Base-by-base conservation (phyloP, 2,113 vertebrate species). In the Theristicus caerulescens region DNA sequence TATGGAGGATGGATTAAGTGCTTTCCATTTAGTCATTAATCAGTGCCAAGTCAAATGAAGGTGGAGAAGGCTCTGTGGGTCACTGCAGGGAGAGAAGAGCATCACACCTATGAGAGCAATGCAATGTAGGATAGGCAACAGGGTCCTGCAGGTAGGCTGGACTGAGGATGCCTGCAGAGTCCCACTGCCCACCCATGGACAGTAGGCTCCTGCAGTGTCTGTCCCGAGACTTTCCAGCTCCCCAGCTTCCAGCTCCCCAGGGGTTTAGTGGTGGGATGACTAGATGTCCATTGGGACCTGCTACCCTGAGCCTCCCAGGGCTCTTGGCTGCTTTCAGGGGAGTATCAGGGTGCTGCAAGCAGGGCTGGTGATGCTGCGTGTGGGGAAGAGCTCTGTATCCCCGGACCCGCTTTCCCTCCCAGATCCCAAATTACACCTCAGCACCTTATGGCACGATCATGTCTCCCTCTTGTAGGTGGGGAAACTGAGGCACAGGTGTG, bases 361-460 rank as follows among this genome's bases (percentile, higher is more conserved):
- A 79, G 38, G 17, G 42, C 34, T 59, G 80, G 15, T 47, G 51
- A 36, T 47, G 36, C 22, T 91, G 80, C 2, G 22, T 31, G 51
- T 42, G 51, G 42, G n/a, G 16, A 40, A n/a, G 29, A 65, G 27
- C 25, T 32, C 25, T 58, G 12, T 70, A 70, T 65, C 18, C 14
- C 27, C 1, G 1, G 29, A 42, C 9, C 26, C 0, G 0, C n/a
- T 71, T 84, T 58, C 36, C 34, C 9, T 57, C 11, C 15, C 25
- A 86, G 46, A 66, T 22, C 40, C 46, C 57, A 76, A 34, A 59
- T 42, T 13, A 16, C 24, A 65, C 17, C 31, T 49, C 77, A 51
- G 22, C 32, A 51, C 22, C 57, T 22, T 46, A 11, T 42, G 32
- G 13, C 40, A 46, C 11, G 24, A 34, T 12, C 27, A 5, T 1